phyloP scores from a whole-genome alignment of 2,888 invertebrate genomes.

The Candidula unifasciata region DNA sequence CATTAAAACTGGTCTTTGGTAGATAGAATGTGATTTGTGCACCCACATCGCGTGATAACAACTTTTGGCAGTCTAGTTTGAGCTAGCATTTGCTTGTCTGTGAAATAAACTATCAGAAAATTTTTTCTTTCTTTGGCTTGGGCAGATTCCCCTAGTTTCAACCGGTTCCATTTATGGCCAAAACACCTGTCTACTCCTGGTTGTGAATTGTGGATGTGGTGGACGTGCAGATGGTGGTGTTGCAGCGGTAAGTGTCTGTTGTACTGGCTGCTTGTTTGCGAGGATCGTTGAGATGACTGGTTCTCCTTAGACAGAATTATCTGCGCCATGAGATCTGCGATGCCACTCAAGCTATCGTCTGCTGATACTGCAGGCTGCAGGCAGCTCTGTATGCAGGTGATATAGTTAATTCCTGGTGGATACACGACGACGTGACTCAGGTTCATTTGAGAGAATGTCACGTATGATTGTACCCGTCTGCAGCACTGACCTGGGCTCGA shows the following conservation, averaged over 20 bases:
- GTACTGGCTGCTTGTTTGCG: background rate
- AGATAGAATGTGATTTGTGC: background rate
- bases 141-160: background rate
- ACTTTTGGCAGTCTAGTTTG: background rate
- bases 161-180: background rate
- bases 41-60: slow-evolving; percentile 16
- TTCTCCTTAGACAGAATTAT: background rate
- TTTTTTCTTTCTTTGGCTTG: background rate
- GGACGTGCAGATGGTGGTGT: background rate
- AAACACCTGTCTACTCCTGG: background rate
- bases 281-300: background rate
- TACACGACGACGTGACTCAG: background rate
- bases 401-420: slow-evolving; percentile 23
- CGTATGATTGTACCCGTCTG: background rate
- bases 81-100: background rate
- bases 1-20: background rate
- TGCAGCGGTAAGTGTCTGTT: background rate
- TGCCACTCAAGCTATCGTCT: background rate
- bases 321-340: slow-evolving; percentile 3
- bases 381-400: background rate
- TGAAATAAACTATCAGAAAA: background rate
- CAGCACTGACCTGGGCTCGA: background rate
- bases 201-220: no score
- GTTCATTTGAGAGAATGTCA: slow-evolving; percentile 3
- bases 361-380: background rate